Evolutionary conservation across 2,888 invertebrate species (phyloP), one percentile per base, ranked within the genome.

Genomic region (Caenorhabditis afra): DNA sequence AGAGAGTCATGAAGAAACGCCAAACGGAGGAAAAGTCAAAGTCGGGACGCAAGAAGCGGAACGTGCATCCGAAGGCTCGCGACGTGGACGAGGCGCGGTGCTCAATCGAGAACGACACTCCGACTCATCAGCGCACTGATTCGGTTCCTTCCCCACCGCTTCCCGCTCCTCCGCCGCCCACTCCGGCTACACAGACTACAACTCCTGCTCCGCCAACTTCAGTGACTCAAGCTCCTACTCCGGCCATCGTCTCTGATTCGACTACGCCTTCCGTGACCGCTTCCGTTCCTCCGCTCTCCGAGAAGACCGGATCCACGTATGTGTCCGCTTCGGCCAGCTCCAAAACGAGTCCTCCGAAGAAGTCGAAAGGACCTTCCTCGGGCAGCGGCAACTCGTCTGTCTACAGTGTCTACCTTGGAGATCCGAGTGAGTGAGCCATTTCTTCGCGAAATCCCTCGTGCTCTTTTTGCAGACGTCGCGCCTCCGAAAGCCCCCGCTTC

Each of bases 81-180:
- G 58, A 10, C 10, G 23, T 29, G 0, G 58, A 58, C 11, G 73
- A 58, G 44, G 35, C 58, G 1, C 20, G 70, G 8, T 61, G 61
- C 2, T 70, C 70, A 14, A 61, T 70, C 16, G 70, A 70, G n/a
- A 55, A n/a, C 39, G 73, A 58, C 37, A 22, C 50, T 39, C 50
- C 47, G 10, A n/a, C n/a, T 41, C 64, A 11, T 22, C n/a, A n/a
- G n/a, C n/a, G n/a, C n/a, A n/a, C n/a, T n/a, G n/a, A n/a, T n/a
- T n/a, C n/a, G n/a, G n/a, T n/a, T n/a, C n/a, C n/a, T n/a, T n/a
- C n/a, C n/a, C n/a, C n/a, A n/a, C n/a, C n/a, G n/a, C n/a, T n/a
- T 29, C 29, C 29, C 3, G 29, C n/a, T 35, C 37, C 58, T 29
- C 52, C 53, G 14, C n/a, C n/a, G n/a, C n/a, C n/a, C n/a, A n/a